phyloP scores from a whole-genome alignment of 2,797 vertebrate genomes.

The Pelochelys cantorii region DNA sequence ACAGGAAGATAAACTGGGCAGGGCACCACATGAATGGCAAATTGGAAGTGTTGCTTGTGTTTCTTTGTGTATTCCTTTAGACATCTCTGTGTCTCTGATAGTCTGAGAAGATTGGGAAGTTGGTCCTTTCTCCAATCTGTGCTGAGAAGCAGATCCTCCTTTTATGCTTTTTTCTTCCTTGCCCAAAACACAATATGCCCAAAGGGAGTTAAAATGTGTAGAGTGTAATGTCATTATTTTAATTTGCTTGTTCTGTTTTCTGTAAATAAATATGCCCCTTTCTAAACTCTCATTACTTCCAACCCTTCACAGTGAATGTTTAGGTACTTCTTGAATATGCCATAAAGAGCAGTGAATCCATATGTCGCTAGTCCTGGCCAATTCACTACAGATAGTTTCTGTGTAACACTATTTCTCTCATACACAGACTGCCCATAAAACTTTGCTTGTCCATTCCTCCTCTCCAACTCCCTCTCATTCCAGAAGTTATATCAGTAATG shows the following conservation, averaged over 20 bases:
- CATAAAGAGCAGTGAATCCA: slow-evolving; percentile 27
- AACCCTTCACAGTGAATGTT: background rate
- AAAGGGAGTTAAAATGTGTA: background rate
- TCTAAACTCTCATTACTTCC: background rate
- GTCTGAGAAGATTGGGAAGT: background rate
- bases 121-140: background rate
- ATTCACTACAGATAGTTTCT: background rate
- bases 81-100: background rate
- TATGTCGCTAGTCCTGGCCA: background rate
- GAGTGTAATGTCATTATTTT: background rate
- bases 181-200: background rate
- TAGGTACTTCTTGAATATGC: slow-evolving; percentile 5
- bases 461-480: background rate
- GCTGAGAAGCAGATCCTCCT: background rate
- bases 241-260: background rate
- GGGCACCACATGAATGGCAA: slow-evolving; percentile 5
- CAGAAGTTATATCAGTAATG: slow-evolving; percentile 48
- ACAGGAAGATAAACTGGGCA: slow-evolving; percentile 51
- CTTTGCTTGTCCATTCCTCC: slow-evolving; percentile 44
- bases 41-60: slow-evolving; percentile 23
- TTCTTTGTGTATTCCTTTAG: background rate
- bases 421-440: slow-evolving; percentile 19
- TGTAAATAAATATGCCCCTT: background rate
- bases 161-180: background rate
- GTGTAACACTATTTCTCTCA: background rate